Conservation (phyloP, 2,113 vertebrate genomes). For the Misgurnus mizolepis region DNA sequence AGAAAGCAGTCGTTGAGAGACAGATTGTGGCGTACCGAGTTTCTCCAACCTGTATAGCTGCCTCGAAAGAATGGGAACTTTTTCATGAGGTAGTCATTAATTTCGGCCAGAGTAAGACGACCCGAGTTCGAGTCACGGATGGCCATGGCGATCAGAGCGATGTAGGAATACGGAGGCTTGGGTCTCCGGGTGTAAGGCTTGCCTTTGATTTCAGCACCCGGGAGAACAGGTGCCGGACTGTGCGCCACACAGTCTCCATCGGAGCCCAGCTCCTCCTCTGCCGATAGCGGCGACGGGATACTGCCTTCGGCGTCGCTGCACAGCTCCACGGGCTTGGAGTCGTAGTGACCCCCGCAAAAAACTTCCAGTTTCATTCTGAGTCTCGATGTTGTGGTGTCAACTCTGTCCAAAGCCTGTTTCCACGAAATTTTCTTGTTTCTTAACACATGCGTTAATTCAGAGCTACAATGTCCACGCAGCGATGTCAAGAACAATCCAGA, state of each 20-base stretch:
- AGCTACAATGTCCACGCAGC: neutral
- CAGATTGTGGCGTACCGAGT: slow-evolving; percentile 93
- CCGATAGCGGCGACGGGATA: slow-evolving; percentile 64
- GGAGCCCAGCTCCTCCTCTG: slow-evolving; percentile 88
- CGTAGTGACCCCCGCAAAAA: slow-evolving; percentile 71
- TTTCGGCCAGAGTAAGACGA: slow-evolving; percentile 90
- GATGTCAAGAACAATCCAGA: slow-evolving; percentile 1
- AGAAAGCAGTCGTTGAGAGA: slow-evolving; percentile 94
- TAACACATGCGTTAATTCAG: no score
- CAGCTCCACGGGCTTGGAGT: slow-evolving; percentile 68
- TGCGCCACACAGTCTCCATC: slow-evolving; percentile 89
- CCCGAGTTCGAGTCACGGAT: slow-evolving; percentile 88
- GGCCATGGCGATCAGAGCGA: slow-evolving; percentile 95
- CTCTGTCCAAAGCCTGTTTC: neutral
- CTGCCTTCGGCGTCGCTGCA: slow-evolving; percentile 73
- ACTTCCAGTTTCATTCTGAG: slow-evolving; percentile 85
- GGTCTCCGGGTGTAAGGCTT: slow-evolving; percentile 92
- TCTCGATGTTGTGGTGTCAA: neutral
- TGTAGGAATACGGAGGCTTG: slow-evolving; percentile 94
- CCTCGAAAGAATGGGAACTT: slow-evolving; percentile 95
- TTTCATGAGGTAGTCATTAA: slow-evolving; percentile 95
- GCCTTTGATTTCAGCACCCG: slow-evolving; percentile 67
- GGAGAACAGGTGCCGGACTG: slow-evolving; percentile 73
- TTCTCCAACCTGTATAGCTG: slow-evolving; percentile 94
- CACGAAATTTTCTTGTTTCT: neutral